Conservation (phyloP, 2,888 invertebrate genomes). For the Tenodera sinensis region DNA sequence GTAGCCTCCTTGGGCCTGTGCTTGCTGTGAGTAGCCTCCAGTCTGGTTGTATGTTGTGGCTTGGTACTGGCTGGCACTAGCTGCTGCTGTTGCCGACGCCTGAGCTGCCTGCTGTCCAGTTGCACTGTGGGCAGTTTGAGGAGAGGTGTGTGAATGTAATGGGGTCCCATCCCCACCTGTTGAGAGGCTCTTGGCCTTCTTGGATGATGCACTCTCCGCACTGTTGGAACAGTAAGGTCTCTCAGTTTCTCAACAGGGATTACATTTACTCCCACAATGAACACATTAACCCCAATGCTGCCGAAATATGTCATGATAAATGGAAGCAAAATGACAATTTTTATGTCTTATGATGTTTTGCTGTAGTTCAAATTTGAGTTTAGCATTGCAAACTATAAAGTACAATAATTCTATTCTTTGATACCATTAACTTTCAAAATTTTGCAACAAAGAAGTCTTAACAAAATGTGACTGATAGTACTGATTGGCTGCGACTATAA, state of each 20-base stretch:
- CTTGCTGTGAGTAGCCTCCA: conserved; percentile 34
- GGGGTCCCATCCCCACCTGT: conserved; percentile 4
- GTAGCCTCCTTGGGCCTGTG: conserved; percentile 44
- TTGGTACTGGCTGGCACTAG: conserved; percentile 27
- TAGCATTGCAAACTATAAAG: too few species aligned
- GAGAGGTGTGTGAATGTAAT: conserved; percentile 2
- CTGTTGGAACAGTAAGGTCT: background rate
- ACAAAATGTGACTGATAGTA: too few species aligned
- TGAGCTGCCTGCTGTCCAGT: conserved; percentile 18
- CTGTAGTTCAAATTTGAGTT: too few species aligned
- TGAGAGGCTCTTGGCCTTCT: conserved; percentile 10
- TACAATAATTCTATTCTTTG: too few species aligned
- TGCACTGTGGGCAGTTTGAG: conserved; percentile 7
- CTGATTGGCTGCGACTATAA: too few species aligned
- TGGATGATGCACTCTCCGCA: background rate
- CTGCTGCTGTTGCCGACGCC: conserved; percentile 12
- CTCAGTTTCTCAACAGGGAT: background rate
- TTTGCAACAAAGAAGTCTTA: too few species aligned
- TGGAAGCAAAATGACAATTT: too few species aligned
- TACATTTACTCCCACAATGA: too few species aligned
- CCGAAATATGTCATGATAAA: too few species aligned
- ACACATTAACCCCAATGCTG: too few species aligned
- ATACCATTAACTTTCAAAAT: too few species aligned
- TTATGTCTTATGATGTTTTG: too few species aligned
- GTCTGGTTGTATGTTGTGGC: conserved; percentile 23